A percentile compares a stretch with the other conserved stretches of the same genome.
Conservation (phyloP, 64 coral and sea anemone species). For the Pocillopora damicornis region DNA sequence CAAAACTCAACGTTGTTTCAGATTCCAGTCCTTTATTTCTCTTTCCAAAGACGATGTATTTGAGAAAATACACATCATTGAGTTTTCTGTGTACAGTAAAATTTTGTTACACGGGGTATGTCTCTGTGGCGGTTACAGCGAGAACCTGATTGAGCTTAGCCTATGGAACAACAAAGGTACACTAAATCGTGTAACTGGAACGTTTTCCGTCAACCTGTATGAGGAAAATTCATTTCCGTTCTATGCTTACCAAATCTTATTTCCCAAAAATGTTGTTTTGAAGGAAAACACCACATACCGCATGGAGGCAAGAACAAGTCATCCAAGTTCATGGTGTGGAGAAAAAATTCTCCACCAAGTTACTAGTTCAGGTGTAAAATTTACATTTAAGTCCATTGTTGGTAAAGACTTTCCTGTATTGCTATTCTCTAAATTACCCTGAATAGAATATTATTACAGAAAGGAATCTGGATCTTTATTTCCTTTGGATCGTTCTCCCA, state of each 20-base stretch:
- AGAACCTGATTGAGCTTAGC: background rate
- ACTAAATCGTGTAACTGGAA: background rate
- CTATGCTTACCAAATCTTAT: background rate
- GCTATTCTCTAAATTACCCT: background rate
- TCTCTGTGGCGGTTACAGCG: background rate
- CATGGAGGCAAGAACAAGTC: background rate
- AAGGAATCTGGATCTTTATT: too few species aligned
- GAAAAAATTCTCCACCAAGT: background rate
- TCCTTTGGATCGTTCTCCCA: too few species aligned
- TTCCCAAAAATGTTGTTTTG: background rate
- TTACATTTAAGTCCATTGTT: background rate
- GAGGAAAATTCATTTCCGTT: too few species aligned
- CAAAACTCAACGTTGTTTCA: background rate
- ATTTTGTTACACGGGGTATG: background rate
- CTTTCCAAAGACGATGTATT: too few species aligned
- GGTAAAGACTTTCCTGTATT: background rate
- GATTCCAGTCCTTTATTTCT: background rate
- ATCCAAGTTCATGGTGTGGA: background rate
- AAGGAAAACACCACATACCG: background rate
- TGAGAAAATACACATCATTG: background rate
- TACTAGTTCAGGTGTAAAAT: background rate
- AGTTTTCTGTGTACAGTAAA: too few species aligned
- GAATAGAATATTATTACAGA: background rate
- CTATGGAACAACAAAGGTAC: background rate
- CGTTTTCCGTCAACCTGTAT: background rate